Conservation (phyloP, 2,113 vertebrate species). For the Hyperopisus bebe region DNA sequence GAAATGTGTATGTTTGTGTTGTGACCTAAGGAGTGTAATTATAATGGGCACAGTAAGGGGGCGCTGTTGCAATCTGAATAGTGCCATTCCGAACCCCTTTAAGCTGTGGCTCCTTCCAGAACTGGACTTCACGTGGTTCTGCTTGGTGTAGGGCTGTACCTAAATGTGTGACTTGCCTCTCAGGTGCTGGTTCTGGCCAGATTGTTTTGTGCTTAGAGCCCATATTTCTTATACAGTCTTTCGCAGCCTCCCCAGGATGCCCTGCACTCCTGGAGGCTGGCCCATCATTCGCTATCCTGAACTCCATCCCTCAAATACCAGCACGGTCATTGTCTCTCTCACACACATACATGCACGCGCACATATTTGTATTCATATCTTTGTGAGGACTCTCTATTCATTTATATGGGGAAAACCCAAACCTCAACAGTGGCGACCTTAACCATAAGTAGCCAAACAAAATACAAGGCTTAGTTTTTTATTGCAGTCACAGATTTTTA, state of each 20-base stretch:
- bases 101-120: not conserved
- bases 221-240: not conserved
- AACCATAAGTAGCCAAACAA: not conserved
- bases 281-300: not conserved
- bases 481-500: not conserved
- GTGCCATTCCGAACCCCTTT: not conserved
- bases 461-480: not conserved
- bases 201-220: not conserved
- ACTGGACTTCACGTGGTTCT: not conserved
- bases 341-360: not conserved
- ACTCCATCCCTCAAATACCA: not conserved
- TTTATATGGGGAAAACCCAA: not conserved
- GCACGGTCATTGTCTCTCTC: not conserved
- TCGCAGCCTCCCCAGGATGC: not conserved
- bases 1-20: not conserved
- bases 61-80: not conserved
- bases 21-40: not conserved
- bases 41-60: not conserved
- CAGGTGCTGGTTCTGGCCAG: not conserved
- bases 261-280: not conserved
- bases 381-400: not conserved
- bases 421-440: not conserved
- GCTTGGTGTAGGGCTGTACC: not conserved
- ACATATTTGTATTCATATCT: not conserved
- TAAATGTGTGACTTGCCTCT: not conserved